A percentile compares a stretch with the other conserved stretches of the same genome.
Evolutionary conservation across 2,888 invertebrate genomes (phyloP).

Genomic region (Troglohyphantes excavatus): DNA sequence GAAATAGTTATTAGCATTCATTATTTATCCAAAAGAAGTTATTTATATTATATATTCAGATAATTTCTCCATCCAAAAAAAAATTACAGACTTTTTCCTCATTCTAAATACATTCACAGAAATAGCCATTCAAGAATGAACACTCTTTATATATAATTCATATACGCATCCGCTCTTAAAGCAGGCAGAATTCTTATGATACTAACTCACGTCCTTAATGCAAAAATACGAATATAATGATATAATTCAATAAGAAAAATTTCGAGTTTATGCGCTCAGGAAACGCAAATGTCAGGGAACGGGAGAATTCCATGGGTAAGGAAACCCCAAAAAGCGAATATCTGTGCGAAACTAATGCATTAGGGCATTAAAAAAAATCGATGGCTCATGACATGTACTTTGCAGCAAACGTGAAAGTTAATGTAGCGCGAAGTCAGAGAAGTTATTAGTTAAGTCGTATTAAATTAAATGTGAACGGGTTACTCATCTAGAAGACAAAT

Average conservation of each 20-base stretch:
- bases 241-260: not conserved
- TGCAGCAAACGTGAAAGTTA: conserved; percentile 5
- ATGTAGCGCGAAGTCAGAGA: conserved; percentile 1
- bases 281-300: not conserved
- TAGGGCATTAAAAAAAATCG: conserved; percentile 1
- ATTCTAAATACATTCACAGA: not conserved
- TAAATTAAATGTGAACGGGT: not conserved
- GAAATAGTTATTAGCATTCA: too few relatives aligned
- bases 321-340: not conserved
- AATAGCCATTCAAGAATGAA: not conserved
- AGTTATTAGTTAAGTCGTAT: conserved; percentile 9
- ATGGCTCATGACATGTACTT: conserved; percentile 5
- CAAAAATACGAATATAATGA: not conserved
- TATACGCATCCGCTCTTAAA: too few relatives aligned
- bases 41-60: too few relatives aligned
- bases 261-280: not conserved
- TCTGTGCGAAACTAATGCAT: not conserved
- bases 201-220: not conserved
- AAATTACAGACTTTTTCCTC: too few relatives aligned
- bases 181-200: not conserved
- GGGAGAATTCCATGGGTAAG: not conserved
- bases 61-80: too few relatives aligned
- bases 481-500: conserved; percentile 1
- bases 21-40: too few relatives aligned
- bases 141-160: too few relatives aligned